Conservation (phyloP, 2,797 vertebrate species). For the Centroberyx gerrardi region DNA sequence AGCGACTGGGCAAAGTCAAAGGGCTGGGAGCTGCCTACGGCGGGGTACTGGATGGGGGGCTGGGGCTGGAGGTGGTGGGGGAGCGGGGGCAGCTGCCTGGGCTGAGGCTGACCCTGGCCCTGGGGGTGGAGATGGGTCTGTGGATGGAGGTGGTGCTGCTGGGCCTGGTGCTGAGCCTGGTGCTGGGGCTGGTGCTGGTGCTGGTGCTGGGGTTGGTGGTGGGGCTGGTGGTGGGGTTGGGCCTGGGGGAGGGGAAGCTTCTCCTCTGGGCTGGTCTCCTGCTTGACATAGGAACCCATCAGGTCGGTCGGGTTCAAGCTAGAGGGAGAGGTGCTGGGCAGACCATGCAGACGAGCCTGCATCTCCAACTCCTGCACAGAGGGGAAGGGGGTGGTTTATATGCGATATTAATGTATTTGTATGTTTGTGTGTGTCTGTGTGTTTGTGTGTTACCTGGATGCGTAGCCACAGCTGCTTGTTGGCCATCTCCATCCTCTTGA, state of each 20-base stretch:
- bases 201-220: conserved; percentile 38
- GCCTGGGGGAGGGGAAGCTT: conserved; percentile 79
- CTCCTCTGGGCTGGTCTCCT: conserved; percentile 90
- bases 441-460: conserved; percentile 89
- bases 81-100: conserved; percentile 76
- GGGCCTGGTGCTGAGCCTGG: conserved; percentile 69
- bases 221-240: conserved; percentile 69
- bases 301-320: conserved; percentile 88
- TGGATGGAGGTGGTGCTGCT: conserved; percentile 84
- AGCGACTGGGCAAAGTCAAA: conserved; percentile 93
- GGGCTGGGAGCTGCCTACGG: conserved; percentile 90
- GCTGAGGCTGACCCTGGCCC: conserved; percentile 68
- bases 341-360: conserved; percentile 94
- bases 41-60: conserved; percentile 84
- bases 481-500: conserved; percentile 94
- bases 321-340: conserved; percentile 91
- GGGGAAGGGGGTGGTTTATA: neutral
- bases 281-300: conserved; percentile 90
- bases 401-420: conserved; percentile 11
- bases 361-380: conserved; percentile 94
- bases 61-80: conserved; percentile 81
- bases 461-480: conserved; percentile 97
- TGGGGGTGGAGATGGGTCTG: conserved; percentile 80
- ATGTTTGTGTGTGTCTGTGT: conserved; percentile 20
- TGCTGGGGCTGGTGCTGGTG: conserved; percentile 78